Evolutionary conservation across 2,797 vertebrate species (phyloP), one percentile per base, ranked within the genome.

Genomic region (Nothura maculosa): DNA sequence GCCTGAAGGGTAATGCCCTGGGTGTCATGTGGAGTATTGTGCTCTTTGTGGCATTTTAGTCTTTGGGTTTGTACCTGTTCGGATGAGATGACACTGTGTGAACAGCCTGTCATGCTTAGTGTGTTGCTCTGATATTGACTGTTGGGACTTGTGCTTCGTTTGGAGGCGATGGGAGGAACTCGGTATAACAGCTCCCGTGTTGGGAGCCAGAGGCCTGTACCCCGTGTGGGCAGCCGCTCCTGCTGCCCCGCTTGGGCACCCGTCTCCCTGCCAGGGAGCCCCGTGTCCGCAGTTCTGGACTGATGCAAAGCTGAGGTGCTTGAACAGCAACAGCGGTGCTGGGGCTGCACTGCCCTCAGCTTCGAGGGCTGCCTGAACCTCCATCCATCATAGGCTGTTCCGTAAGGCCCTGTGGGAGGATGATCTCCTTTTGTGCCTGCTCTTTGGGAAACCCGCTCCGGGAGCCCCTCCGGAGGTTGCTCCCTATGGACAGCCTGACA

Each of bases 81-180:
- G 7, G 20, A 12, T 7, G 69, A 60, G 76, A 11, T 28, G 12
- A 10, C 1, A 28, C 2, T 74, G 11, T 30, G 38, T 22, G 47
- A 69, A 32, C 36, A 28, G 4, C 16, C 2, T 3, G 12, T 13
- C 21, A 3, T 2, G 1, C 47, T 21, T 54, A 2, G 25, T 30
- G 7, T 17, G 3, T 6, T 79, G 78, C 36, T 82, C 36, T 25
- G 64, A 12, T 10, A 3, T 1, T 28, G 38, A 50, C 40, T 66
- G 55, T 38, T 20, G 11, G 22, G 45, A n/a, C n/a, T 67, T 43
- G 20, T 1, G 4, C 0, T 0, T 64, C 5, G 6, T 57, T 85
- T 42, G 47, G 32, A 52, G 45, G 76, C 22, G 21, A 16, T 28
- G 20, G 25, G 16, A 28, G 19, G 25, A 17, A 10, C 42, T 57